A percentile compares a stretch with the other conserved stretches of the same genome.
Conservation (phyloP, 2,888 invertebrate genomes). For the Acrocyrtus sp. region DNA sequence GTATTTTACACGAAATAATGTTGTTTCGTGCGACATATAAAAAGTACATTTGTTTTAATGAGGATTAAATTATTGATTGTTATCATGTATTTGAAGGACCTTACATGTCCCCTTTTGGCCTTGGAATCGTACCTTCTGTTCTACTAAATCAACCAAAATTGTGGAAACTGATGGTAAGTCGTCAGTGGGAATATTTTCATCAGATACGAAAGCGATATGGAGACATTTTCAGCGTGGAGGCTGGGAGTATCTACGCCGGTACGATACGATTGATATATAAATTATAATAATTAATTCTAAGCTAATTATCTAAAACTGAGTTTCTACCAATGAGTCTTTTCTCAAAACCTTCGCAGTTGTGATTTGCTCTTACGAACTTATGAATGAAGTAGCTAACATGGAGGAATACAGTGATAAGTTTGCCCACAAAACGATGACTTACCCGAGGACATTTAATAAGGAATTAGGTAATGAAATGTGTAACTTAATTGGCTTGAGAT, state of each 20-base stretch:
- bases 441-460: constrained; percentile 52
- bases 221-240: constrained; percentile 26
- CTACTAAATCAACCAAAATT: background rate
- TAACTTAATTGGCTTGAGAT: too few relatives aligned
- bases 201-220: constrained; percentile 3
- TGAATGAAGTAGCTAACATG: constrained; percentile 42
- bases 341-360: constrained; percentile 12
- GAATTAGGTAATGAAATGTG: constrained; percentile 59
- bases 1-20: too few relatives aligned
- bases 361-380: constrained; percentile 31
- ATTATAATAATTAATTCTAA: background rate
- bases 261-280: background rate
- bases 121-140: constrained; percentile 23
- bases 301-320: background rate
- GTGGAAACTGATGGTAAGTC: background rate
- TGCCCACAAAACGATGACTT: constrained; percentile 22
- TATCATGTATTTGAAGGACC: constrained; percentile 9
- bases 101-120: constrained; percentile 12
- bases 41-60: background rate
- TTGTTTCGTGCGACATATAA: background rate
- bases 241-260: constrained; percentile 15
- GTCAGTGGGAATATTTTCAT: constrained; percentile 27
- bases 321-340: too few relatives aligned
- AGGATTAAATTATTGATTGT: background rate
- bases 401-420: constrained; percentile 48